Percentiles rank a stretch among this genome's conserved stretches.
These are phyloP conservation scores for Coenobita brevimanus DNA, from an alignment of 1,140 invertebrate genomes.

Conservation along the genomic window DNA sequence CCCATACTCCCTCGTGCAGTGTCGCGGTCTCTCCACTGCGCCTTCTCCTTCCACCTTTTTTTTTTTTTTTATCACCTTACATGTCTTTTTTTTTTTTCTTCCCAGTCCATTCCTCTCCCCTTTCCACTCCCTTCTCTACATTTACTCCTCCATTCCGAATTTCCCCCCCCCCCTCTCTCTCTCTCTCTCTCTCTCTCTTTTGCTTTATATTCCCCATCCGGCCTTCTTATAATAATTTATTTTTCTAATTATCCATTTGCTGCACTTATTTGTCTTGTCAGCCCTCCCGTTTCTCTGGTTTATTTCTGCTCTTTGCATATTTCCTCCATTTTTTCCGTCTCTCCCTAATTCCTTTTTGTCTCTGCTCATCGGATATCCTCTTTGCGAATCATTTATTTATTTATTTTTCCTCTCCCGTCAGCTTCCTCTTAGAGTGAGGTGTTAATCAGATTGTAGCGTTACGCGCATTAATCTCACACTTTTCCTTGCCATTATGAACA, in stretches of 20 bases:
- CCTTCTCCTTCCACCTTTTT: not conserved
- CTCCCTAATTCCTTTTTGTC: not conserved
- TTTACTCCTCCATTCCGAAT: too few species aligned
- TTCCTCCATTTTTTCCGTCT: not conserved
- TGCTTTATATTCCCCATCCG: not conserved
- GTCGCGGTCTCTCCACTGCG: not conserved
- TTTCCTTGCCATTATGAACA: too few species aligned
- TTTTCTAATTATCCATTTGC: not conserved
- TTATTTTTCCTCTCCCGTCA: too few species aligned
- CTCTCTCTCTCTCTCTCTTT: not conserved
- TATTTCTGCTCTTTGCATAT: too few species aligned
- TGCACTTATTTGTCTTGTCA: not conserved
- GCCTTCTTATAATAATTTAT: not conserved
- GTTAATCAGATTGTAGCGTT: too few species aligned
- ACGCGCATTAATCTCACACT: too few species aligned
- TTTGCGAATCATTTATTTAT: too few species aligned
- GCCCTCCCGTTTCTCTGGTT: not conserved
- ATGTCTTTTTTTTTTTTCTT: not conserved
- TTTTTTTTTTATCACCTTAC: not conserved
- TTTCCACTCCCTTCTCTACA: too few species aligned
- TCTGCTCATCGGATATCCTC: too few species aligned
- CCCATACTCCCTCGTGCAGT: not conserved
- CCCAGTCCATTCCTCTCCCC: not conserved
- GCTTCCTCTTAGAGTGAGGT: too few species aligned
- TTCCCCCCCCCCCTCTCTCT: too few species aligned